phyloP scores from a whole-genome alignment of 92 coral and sea anemone genomes.

The Scolanthus callimorphus region DNA sequence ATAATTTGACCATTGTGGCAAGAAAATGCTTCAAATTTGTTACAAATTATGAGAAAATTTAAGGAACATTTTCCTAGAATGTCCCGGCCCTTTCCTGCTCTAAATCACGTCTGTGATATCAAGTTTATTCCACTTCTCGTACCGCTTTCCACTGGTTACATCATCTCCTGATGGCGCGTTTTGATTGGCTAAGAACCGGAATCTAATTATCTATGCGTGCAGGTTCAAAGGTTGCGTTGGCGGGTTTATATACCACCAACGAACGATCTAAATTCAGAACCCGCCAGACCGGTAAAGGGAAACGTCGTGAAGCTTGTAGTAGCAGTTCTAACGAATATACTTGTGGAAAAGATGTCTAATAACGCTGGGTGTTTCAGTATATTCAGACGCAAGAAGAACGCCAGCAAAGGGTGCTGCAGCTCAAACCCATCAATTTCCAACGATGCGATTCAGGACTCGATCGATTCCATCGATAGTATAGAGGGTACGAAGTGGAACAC shows the following conservation, averaged over 20 bases:
- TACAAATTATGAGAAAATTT: too few species aligned
- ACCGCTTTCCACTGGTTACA: not conserved
- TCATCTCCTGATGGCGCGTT: not conserved
- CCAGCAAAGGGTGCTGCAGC: conserved; percentile 32
- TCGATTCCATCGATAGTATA: conserved; percentile 68
- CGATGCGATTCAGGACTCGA: conserved; percentile 23
- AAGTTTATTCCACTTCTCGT: not conserved
- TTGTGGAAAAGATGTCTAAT: too few species aligned
- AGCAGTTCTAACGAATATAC: too few species aligned
- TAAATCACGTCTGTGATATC: not conserved
- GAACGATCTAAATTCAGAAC: conserved; percentile 9
- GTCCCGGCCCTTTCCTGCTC: too few species aligned
- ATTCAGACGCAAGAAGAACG: conserved; percentile 51
- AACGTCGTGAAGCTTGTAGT: not conserved
- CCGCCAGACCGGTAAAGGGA: not conserved
- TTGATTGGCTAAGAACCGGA: conserved; percentile 9
- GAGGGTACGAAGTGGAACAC: conserved; percentile 77
- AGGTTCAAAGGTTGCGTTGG: conserved; percentile 29
- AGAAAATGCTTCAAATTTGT: too few species aligned
- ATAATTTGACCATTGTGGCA: too few species aligned
- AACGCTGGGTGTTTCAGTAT: too few species aligned
- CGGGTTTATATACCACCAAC: not conserved
- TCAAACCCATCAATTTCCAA: conserved; percentile 31
- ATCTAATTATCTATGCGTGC: conserved; percentile 3
- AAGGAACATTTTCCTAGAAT: too few species aligned